phyloP scores from a whole-genome alignment of 2,888 invertebrate genomes.

The Cyclophora albipunctata region DNA sequence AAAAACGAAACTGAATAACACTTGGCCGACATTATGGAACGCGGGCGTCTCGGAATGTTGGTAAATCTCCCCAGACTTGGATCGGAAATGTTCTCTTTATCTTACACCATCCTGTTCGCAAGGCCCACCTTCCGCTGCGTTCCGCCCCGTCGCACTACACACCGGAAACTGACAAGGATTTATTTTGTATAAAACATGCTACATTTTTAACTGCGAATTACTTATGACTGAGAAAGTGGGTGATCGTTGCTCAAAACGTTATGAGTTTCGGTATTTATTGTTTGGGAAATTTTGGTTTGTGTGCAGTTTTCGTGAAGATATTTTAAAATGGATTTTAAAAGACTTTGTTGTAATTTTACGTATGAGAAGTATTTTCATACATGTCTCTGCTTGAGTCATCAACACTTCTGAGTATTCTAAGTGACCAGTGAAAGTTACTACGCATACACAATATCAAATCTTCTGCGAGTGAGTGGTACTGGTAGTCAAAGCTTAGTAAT shows the following conservation, averaged over 20 bases:
- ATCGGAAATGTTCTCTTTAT: slow-evolving; percentile 74
- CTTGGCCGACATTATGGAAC: slow-evolving; percentile 42
- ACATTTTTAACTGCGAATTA: slow-evolving; percentile 30
- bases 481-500: no score
- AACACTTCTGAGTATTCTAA: no score
- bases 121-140: slow-evolving; percentile 62
- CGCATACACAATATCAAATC: no score
- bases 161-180: slow-evolving; percentile 58
- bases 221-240: not conserved
- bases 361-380: no score
- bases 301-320: not conserved
- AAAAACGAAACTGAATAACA: slow-evolving; percentile 33
- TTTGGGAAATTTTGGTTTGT: slow-evolving; percentile 4
- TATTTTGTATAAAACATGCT: slow-evolving; percentile 52
- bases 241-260: slow-evolving; percentile 3
- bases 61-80: slow-evolving; percentile 66
- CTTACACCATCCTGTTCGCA: slow-evolving; percentile 72
- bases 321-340: no score
- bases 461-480: no score
- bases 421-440: no score
- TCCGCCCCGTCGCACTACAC: slow-evolving; percentile 55
- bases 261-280: slow-evolving; percentile 11
- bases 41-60: slow-evolving; percentile 54
- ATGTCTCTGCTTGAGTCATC: no score
- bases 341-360: no score